Evolutionary conservation across 2,113 vertebrate genomes (phyloP).

Genomic region (Pomatostomus ruficeps): DNA sequence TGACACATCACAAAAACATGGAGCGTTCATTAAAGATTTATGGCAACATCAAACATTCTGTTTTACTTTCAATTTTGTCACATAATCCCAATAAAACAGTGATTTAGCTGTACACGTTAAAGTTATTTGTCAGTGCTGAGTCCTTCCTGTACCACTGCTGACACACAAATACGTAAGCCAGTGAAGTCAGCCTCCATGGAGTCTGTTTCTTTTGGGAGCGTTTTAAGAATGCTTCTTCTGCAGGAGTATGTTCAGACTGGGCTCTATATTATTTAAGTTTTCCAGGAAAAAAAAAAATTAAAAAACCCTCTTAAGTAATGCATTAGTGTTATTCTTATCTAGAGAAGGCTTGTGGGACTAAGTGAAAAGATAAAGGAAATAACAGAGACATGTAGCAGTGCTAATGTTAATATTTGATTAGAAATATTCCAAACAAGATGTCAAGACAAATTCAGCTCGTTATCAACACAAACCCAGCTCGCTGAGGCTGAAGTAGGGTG

Average conservation of each 20-base stretch:
- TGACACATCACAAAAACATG: constrained; percentile 1
- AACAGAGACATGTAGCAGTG: neutral
- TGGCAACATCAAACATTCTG: constrained; percentile 38
- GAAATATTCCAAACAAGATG: constrained; percentile 56
- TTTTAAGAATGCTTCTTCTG: neutral
- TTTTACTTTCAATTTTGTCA: constrained; percentile 54
- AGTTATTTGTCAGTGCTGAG: constrained; percentile 34
- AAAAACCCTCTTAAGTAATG: constrained; percentile 3
- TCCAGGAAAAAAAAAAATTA: neutral
- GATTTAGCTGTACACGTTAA: neutral
- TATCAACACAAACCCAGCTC: neutral
- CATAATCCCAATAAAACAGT: constrained; percentile 41
- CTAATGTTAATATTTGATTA: constrained; percentile 65
- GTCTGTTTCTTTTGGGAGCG: neutral
- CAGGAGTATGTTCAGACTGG: neutral
- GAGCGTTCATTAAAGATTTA: constrained; percentile 53
- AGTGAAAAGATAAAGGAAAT: constrained; percentile 49
- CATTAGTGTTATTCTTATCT: constrained; percentile 35
- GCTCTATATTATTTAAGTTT: constrained; percentile 36
- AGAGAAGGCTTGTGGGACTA: constrained; percentile 3
- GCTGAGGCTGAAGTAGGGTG: neutral
- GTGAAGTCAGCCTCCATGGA: neutral
- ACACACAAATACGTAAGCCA: neutral
- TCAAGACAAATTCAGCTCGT: constrained; percentile 51
- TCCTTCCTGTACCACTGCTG: neutral